Evolutionary conservation across 1,140 invertebrate species (phyloP), one percentile per base, ranked within the genome.

Genomic region (Drosophila melanica): DNA sequence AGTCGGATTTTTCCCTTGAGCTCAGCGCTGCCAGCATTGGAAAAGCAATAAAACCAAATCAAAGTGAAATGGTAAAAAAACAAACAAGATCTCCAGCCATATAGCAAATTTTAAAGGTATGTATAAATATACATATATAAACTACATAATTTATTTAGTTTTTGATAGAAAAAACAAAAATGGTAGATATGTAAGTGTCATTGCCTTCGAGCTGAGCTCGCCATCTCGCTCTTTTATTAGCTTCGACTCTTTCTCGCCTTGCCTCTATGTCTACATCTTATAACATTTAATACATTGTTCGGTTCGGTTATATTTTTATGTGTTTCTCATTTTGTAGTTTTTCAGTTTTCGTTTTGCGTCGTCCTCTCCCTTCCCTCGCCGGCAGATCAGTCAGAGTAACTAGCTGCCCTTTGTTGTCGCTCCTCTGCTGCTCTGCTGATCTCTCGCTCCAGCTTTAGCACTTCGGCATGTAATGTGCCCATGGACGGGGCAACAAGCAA

Each of bases 261-360:
- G 11, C 1, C 27, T 14, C 14, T 35, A 14, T 35, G 14, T 53
- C 9, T 58, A 80, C 65, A 76, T 60, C 65, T 76, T 71, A 80
- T 79, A 81, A 82, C 54, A 76, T 75, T 79, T 70, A 63, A 60
- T 70, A 70, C 60, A 66, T 42, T 68, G 37, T 73, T 58, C 37
- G 59, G 27, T 71, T 63, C 33, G 47, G 48, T 53, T 44, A 37
- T 6, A 0, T 53, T 45, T 79, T 72, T 85, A 78, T 82, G 71
- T 70, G 62, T 84, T 67, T 82, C 51, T 85, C 80, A 84, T 86
- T 84, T 86, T 80, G 77, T 85, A 80, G 81, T 80, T 84, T 33
- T 84, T 84, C 72, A 75, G 79, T 82, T 82, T 84, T 64, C 39
- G 39, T 23, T 42, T 54, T 35, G 9, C 33, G 33, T 1, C 30